Evolutionary conservation across 2,888 invertebrate genomes (phyloP).

Genomic region (Celastrina argiolus): DNA sequence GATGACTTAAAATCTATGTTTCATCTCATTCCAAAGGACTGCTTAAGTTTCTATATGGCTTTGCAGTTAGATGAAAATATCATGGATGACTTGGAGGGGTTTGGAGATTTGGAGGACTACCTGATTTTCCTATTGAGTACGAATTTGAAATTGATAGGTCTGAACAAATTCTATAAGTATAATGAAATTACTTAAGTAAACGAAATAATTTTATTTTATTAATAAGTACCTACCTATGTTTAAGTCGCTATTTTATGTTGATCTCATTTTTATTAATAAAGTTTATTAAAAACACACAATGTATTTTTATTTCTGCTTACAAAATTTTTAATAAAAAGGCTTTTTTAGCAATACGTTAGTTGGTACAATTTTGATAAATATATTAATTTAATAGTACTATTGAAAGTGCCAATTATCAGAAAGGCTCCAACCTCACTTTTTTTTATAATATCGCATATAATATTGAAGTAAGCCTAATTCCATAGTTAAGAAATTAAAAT

Average conservation of each 20-base stretch:
- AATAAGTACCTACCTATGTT: slow-evolving; percentile 7
- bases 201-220: slow-evolving; percentile 9
- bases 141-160: slow-evolving; percentile 11
- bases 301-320: background rate
- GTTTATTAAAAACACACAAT: slow-evolving; percentile 8
- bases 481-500: slow-evolving; percentile 1
- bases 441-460: slow-evolving; percentile 5
- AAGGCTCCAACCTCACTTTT: slow-evolving; percentile 12
- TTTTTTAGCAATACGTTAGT: background rate
- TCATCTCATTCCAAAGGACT: slow-evolving; percentile 30
- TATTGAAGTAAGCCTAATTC: slow-evolving; percentile 17
- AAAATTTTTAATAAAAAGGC: slow-evolving; percentile 10
- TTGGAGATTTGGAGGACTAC: slow-evolving; percentile 15
- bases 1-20: slow-evolving; percentile 29
- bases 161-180: too few relatives aligned
- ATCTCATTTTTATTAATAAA: slow-evolving; percentile 20
- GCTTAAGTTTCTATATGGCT: slow-evolving; percentile 30
- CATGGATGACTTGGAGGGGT: slow-evolving; percentile 16
- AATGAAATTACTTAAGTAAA: background rate
- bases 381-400: slow-evolving; percentile 19
- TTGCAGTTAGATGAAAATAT: slow-evolving; percentile 18
- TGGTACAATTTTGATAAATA: slow-evolving; percentile 18
- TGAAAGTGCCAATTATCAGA: slow-evolving; percentile 18
- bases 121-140: slow-evolving; percentile 20
- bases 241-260: slow-evolving; percentile 9